These are phyloP conservation scores for Andricus curvator DNA, from an alignment of 2,888 invertebrate genomes.

Conservation along the genomic window DNA sequence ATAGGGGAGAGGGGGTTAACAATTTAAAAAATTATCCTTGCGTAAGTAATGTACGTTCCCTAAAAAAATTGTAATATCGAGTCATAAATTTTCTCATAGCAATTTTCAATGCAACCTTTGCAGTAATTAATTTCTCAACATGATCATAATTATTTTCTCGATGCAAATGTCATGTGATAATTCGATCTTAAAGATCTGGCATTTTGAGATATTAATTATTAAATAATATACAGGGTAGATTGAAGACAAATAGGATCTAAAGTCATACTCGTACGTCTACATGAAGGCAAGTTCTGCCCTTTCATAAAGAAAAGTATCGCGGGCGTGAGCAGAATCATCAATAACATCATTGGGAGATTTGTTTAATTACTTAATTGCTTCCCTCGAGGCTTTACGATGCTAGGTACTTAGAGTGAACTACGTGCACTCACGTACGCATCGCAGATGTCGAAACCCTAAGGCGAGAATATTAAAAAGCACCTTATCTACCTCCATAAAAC, in stretches of 20 bases:
- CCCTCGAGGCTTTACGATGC: slow-evolving; percentile 58
- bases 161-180: slow-evolving; percentile 13
- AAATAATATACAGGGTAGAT: slow-evolving; percentile 15
- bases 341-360: slow-evolving; percentile 71
- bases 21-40: too few species aligned
- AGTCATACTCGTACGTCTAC: not conserved
- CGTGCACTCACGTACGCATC: slow-evolving; percentile 53
- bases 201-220: slow-evolving; percentile 37
- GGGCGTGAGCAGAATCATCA: slow-evolving; percentile 67
- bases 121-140: slow-evolving; percentile 17
- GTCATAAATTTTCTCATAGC: not conserved
- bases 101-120: not conserved
- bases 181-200: slow-evolving; percentile 17
- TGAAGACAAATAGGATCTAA: slow-evolving; percentile 20
- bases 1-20: too few species aligned
- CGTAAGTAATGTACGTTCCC: too few species aligned
- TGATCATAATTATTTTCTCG: not conserved
- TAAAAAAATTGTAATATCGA: not conserved
- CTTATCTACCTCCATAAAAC: slow-evolving; percentile 57
- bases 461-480: slow-evolving; percentile 58
- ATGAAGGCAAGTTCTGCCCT: slow-evolving; percentile 30
- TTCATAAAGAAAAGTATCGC: slow-evolving; percentile 23
- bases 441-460: slow-evolving; percentile 63
- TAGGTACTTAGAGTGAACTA: slow-evolving; percentile 42
- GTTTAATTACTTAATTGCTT: slow-evolving; percentile 80